A percentile compares a stretch with the other conserved stretches of the same genome.
These are phyloP conservation scores for Sarcoramphus papa DNA, from an alignment of 2,797 vertebrate genomes.

Conservation along the genomic window DNA sequence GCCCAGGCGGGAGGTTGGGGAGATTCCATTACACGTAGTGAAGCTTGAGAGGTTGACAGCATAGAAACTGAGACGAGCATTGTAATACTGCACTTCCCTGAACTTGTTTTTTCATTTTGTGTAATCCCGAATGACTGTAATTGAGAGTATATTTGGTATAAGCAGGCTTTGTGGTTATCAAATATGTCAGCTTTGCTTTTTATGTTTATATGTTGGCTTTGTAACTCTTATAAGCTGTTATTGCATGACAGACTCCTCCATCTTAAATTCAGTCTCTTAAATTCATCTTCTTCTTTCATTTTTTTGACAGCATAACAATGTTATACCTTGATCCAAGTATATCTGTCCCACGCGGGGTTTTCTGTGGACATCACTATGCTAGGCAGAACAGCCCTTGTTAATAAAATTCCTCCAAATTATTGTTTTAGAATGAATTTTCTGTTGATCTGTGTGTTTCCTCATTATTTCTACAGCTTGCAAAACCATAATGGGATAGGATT, in stretches of 20 bases:
- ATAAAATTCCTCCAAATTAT: slow-evolving; percentile 28
- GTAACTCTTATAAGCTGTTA: neutral
- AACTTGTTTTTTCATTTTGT: neutral
- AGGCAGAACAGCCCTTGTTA: neutral
- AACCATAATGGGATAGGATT: neutral
- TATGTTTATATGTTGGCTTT: neutral
- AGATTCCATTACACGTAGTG: fast-evolving
- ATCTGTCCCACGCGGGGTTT: neutral
- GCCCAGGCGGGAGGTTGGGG: fast-evolving
- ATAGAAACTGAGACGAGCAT: fast-evolving
- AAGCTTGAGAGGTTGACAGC: neutral
- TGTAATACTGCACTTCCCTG: neutral
- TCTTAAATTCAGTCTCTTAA: slow-evolving; percentile 1
- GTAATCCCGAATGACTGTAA: neutral
- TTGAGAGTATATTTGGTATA: slow-evolving; percentile 2
- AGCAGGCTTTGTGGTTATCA: slow-evolving; percentile 20
- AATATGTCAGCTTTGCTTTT: slow-evolving; percentile 13
- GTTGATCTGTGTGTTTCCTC: slow-evolving; percentile 37
- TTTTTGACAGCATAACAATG: neutral
- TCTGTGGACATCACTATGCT: neutral
- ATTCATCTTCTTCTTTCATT: neutral
- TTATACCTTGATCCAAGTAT: neutral
- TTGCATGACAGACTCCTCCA: neutral
- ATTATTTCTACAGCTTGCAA: neutral
- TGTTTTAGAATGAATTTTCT: slow-evolving; percentile 47